Base-by-base conservation (phyloP, 2,797 vertebrate genomes). In the Myiotriccus ornatus region DNA sequence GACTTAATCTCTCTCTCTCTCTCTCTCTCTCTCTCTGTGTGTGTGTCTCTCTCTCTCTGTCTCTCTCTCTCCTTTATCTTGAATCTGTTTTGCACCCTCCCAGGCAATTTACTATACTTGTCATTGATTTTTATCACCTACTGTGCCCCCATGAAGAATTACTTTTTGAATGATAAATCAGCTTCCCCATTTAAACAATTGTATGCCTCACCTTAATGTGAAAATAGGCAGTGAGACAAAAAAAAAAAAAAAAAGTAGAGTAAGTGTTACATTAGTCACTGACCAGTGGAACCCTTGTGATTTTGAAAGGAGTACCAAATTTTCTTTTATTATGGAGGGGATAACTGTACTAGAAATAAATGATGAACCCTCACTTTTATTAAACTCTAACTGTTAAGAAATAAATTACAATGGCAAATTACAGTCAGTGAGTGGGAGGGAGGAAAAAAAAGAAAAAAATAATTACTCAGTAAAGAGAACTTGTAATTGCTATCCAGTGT, bases 121-220 rank as follows among this genome's bases (percentile, higher is more conserved):
- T 98, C 97, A 95, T 96, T 98, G 98, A 99, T 98, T 97, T 97
- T 98, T 98, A 98, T 98, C 98, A 97, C 96, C 97, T 95, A 97
- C 96, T 92, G 97, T 91, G 87, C 96, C 97, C 96, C 96, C 93
- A 90, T 97, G 97, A 98, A 97, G 93, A 98, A 98, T 98, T 96
- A 97, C 96, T 96, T 98, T 97, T 96, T 97, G 89, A 96, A 92
- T 98, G 98, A 98, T 96, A 97, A 98, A 97, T 96, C 95, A 76
- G 65, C 69, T 90, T 88, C 71, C 65, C 70, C 65, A 67, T 93
- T 92, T 91, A 87, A 95, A 95, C 80, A 87, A 87, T 75, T 70
- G 52, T 62, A 37, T 44, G 21, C 28, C 53, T 95, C 91, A 53
- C 82, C 75, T 93, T 84, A 76, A 57, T 30, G 74, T 59, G 83